Evolutionary conservation across 2,888 invertebrate genomes (phyloP).

Genomic region (Zaprionus lineosus): DNA sequence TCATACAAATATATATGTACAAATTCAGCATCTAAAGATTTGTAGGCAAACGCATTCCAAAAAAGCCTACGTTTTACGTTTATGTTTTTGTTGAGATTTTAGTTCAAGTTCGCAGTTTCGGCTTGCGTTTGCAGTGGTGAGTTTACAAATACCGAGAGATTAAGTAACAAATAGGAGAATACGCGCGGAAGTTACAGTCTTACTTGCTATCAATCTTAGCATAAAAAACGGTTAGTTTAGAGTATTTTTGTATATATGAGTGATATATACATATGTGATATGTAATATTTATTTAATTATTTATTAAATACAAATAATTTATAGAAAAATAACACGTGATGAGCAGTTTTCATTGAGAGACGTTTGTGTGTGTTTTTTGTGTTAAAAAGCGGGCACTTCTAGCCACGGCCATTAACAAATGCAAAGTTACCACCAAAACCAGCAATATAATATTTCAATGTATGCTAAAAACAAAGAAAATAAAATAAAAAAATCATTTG

Average conservation of each 20-base stretch:
- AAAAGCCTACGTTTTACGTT: too few species aligned
- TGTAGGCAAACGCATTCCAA: too few species aligned
- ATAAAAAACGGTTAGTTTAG: conserved; percentile 58
- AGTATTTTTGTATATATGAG: conserved; percentile 12
- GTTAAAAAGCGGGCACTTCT: conserved; percentile 73
- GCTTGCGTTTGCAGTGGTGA: conserved; percentile 60
- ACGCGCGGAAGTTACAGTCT: conserved; percentile 55
- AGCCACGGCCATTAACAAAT: conserved; percentile 78
- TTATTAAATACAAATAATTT: conserved; percentile 39
- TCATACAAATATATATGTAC: conserved; percentile 31
- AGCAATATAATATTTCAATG: conserved; percentile 80
- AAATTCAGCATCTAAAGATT: conserved; percentile 17
- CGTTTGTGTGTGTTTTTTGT: conserved; percentile 40
- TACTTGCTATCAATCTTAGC: conserved; percentile 58
- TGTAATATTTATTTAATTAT: conserved; percentile 18
- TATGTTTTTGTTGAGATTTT: too few species aligned
- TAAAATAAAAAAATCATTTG: conserved; percentile 74
- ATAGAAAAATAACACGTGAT: conserved; percentile 49
- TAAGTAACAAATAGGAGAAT: conserved; percentile 45
- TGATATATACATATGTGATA: conserved; percentile 21
- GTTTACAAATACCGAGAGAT: conserved; percentile 68
- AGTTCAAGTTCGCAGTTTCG: too few species aligned
- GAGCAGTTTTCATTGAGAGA: conserved; percentile 57
- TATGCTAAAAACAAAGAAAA: conserved; percentile 82
- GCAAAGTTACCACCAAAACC: conserved; percentile 81